Base-by-base conservation (phyloP, 2,888 invertebrate species). In the Camponotus fellah region DNA sequence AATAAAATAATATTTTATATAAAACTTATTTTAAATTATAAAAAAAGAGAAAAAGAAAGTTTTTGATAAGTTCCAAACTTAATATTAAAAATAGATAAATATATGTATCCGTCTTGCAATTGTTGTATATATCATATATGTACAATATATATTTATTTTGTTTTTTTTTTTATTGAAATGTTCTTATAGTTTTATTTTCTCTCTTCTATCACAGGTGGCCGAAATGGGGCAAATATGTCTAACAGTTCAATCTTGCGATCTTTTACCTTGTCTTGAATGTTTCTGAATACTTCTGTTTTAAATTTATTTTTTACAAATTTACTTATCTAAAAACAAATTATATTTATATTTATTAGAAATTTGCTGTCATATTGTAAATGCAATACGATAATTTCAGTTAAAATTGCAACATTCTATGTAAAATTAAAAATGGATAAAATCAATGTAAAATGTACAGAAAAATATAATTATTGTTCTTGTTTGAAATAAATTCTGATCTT, bases 251-350 rank as follows among this genome's bases (percentile, higher is more conserved):
- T 10, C 26, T 58, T 71, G 10, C 14, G 34, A 0, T 4, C 0
- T 17, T 69, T 0, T 46, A 71, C 34, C 6, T 10, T 0, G 0
- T 9, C 0, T 21, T 71, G 8, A 43, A 60, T 2, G 2, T 37
- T 0, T 72, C 34, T 0, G 3, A 0, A 8, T 12, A 1, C 0
- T 72, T 6, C 2, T 1, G 12, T 21, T 6, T 60, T 9, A 12
- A n/a, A 60, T 8, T 71, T 34, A 71, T 0, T 71, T 71, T 60
- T 21, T 5, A 46, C 21, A 6, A 71, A 71, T 1, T 37, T 17
- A 6, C 2, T 60, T 26, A 79, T 21, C 58, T 71, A 43, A 37
- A 71, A 37, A 69, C 1, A 43, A 40, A 68, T 68, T 26, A 76
- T 37, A 32, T 17, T 26, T 37, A 69, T 4, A 49, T 14, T 21